Conservation (phyloP, 2,888 invertebrate genomes). For the Apamea sordens region DNA sequence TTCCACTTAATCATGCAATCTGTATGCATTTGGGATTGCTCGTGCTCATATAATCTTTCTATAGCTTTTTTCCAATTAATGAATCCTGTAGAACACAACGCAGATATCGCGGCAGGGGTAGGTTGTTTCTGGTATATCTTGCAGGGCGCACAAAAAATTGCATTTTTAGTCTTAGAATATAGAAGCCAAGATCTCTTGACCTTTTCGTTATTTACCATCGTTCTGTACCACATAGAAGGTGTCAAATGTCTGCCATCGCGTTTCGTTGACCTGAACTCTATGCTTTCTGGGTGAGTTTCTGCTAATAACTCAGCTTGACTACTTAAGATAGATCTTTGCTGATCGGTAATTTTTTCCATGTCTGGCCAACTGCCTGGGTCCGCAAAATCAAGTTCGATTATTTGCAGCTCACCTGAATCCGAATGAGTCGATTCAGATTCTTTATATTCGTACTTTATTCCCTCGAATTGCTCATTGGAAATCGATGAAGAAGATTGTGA, state of each 20-base stretch:
- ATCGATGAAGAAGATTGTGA: neutral
- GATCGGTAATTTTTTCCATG: conserved; percentile 14
- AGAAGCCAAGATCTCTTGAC: conserved; percentile 63
- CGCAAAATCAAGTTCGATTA: neutral
- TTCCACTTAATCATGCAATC: conserved; percentile 62
- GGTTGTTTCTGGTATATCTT: conserved; percentile 56
- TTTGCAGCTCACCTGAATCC: neutral
- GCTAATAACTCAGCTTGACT: conserved; percentile 54
- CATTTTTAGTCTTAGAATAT: conserved; percentile 62
- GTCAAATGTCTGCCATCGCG: conserved; percentile 53
- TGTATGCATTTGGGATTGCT: conserved; percentile 47
- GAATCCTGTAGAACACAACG: conserved; percentile 37
- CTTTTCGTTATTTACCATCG: conserved; percentile 61
- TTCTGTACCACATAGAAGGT: conserved; percentile 41
- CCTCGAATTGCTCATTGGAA: neutral
- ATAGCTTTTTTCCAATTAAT: conserved; percentile 62
- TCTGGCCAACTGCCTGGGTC: conserved; percentile 8
- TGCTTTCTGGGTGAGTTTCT: conserved; percentile 63
- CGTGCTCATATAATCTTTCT: conserved; percentile 57
- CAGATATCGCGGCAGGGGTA: neutral
- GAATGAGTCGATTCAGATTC: neutral
- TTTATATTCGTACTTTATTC: neutral
- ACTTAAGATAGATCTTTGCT: conserved; percentile 46
- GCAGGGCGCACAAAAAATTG: conserved; percentile 59
- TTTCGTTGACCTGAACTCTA: conserved; percentile 60